These are phyloP conservation scores for Miniopterus natalensis DNA, from an alignment of 2,113 vertebrate species.

Conservation along the genomic window DNA sequence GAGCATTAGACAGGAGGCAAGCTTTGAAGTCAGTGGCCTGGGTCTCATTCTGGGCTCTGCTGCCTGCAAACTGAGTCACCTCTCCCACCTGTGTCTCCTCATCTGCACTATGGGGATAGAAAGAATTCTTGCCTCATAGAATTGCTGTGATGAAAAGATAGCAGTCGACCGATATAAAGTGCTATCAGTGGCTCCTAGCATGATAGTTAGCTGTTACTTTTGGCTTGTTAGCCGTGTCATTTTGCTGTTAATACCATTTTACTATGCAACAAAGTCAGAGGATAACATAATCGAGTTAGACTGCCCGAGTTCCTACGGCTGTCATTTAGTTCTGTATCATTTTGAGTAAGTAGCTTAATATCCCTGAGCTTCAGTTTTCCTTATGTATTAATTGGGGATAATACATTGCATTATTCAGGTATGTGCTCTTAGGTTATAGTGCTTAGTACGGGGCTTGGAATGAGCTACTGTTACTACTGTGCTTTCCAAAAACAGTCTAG, in stretches of 20 bases:
- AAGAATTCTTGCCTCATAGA: background rate
- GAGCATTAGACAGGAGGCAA: background rate
- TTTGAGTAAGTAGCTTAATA: background rate
- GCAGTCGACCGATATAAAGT: background rate
- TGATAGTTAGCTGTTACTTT: background rate
- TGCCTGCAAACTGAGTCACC: background rate
- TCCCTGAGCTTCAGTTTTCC: background rate
- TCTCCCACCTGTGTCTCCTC: background rate
- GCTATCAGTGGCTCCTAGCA: background rate
- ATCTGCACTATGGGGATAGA: background rate
- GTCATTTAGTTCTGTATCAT: background rate
- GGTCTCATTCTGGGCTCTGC: background rate
- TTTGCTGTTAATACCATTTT: background rate
- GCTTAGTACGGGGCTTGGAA: background rate
- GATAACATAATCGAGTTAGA: background rate
- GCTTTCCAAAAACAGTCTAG: background rate
- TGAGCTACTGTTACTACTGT: background rate
- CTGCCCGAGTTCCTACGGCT: background rate
- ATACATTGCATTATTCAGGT: background rate
- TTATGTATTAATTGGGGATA: background rate
- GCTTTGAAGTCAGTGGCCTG: background rate
- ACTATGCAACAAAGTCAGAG: background rate
- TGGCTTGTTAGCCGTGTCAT: background rate
- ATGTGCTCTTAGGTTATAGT: accelerated
- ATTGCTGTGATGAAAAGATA: background rate